Evolutionary conservation across 1,140 invertebrate species (phyloP).

Genomic region (Meloidogyne chitwoodi): DNA sequence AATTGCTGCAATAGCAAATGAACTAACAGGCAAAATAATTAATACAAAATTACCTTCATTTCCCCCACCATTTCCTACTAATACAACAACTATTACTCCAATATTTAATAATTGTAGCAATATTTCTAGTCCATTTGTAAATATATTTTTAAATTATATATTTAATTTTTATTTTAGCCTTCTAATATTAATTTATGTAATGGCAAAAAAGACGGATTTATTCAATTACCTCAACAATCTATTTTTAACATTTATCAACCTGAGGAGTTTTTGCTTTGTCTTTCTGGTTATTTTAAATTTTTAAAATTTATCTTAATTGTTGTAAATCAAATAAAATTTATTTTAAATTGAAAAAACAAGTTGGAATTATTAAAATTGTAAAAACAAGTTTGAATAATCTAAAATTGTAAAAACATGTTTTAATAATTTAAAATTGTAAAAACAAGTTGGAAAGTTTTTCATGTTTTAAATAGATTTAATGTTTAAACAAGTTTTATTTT

Average conservation of each 20-base stretch:
- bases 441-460: no score
- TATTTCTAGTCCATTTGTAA: neutral
- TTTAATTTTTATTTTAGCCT: neutral
- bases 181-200: conserved; percentile 17
- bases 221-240: conserved; percentile 10
- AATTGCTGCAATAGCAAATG: conserved; percentile 75
- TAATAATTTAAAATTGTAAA: no score
- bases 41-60: conserved; percentile 11
- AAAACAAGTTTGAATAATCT: no score
- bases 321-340: neutral
- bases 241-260: neutral
- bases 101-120: neutral
- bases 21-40: conserved; percentile 28
- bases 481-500: no score
- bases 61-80: neutral
- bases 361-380: neutral
- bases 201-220: conserved; percentile 37
- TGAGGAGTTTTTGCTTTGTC: conserved; percentile 36
- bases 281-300: conserved; percentile 25
- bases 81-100: neutral
- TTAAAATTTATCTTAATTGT: neutral
- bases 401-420: no score
- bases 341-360: neutral
- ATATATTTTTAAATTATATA: neutral
- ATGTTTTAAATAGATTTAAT: no score